A percentile compares a stretch with the other conserved stretches of the same genome.
Conservation (phyloP, 2,888 invertebrate species). For the Synanthedon andrenaeformis region DNA sequence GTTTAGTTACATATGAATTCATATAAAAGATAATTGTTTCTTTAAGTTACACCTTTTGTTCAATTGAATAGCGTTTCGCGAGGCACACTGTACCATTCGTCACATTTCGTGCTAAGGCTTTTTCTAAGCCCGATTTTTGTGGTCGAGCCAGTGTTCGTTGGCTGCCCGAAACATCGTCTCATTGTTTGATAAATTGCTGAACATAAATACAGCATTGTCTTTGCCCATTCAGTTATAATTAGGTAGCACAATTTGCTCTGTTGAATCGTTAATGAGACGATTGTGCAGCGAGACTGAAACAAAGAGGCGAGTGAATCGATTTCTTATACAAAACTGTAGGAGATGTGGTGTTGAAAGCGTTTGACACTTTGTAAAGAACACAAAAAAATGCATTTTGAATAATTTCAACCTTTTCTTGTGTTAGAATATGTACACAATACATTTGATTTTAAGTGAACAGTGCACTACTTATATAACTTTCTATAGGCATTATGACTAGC, state of each 20-base stretch:
- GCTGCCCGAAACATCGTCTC: slow-evolving; percentile 53
- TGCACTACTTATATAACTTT: too few species aligned
- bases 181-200: slow-evolving; percentile 65
- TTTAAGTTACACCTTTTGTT: slow-evolving; percentile 49
- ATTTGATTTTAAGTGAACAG: too few species aligned
- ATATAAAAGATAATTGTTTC: slow-evolving; percentile 61
- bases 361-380: slow-evolving; percentile 14
- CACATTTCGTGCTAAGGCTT: slow-evolving; percentile 44
- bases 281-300: slow-evolving; percentile 37
- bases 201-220: slow-evolving; percentile 68
- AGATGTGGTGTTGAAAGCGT: slow-evolving; percentile 23
- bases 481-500: too few species aligned
- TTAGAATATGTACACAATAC: too few species aligned
- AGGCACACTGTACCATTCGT: slow-evolving; percentile 33
- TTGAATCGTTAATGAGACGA: slow-evolving; percentile 61
- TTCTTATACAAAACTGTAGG: slow-evolving; percentile 28
- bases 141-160: slow-evolving; percentile 29
- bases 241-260: slow-evolving; percentile 68
- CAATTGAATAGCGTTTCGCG: slow-evolving; percentile 36
- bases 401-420: slow-evolving; percentile 1
- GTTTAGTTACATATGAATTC: slow-evolving; percentile 34
- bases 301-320: slow-evolving; percentile 56
- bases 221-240: slow-evolving; percentile 58
- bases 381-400: slow-evolving; percentile 1
- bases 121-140: slow-evolving; percentile 57